Base-by-base conservation (phyloP, 1,140 invertebrate species). In the Asbolus verrucosus region DNA sequence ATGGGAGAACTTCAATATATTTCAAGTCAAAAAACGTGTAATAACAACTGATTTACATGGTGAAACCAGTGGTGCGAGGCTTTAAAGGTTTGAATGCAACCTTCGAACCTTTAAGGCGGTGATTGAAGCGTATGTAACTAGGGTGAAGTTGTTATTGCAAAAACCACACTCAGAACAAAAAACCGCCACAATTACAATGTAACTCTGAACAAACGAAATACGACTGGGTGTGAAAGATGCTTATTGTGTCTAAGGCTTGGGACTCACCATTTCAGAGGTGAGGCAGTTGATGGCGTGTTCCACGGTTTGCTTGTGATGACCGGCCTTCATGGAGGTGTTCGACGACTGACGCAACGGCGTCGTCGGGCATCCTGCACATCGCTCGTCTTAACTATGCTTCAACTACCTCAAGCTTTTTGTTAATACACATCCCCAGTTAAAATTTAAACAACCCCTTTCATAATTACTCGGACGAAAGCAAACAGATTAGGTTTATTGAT, bases 181-280 rank as follows among this genome's bases (percentile, higher is more conserved):
- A 54, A 31, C 33, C 33, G 33, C n/a, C 33, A 36, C 33, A 36
- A 11, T 36, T 36, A 36, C 6, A 36, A 30, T 4, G 4, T 11
- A 36, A 36, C 5, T 36, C 33, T n/a, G 33, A 11, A 54, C 21
- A 50, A 24, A 46, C 21, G 62, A n/a, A n/a, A 15, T 65, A 36
- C 46, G 36, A 30, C 38, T 66, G 63, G 39, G 18, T 63, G 60
- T 39, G 59, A 61, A 41, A 30, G 13, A 31, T 60, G 13, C 46
- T 30, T 30, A 31, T 54, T 54, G 46, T 54, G 46, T 33, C 18
- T 65, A 70, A 59, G 30, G 21, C 71, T 66, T 79, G 19, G 63
- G 39, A 83, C 89, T 90, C 85, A 92, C 90, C 89, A 92, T 91
- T 87, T 92, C 90, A 65, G 88, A 88, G 70, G 90, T 91, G 77